A percentile compares a stretch with the other conserved stretches of the same genome.
Evolutionary conservation across 2,888 invertebrate species (phyloP).

Genomic region (Sminthurides aquaticus): DNA sequence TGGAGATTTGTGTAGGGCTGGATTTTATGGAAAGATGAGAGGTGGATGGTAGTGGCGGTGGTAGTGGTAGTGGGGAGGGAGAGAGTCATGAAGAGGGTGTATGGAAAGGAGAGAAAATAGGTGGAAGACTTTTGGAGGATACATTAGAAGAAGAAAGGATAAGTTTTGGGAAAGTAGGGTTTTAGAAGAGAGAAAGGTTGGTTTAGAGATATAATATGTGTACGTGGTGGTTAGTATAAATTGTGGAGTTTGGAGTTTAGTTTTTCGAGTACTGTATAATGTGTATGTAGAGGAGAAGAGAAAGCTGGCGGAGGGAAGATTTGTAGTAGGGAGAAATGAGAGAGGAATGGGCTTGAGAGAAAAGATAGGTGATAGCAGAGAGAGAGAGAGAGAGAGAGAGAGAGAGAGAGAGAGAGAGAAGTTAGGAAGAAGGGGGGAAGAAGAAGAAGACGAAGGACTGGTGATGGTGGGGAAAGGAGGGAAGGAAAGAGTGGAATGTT

Average conservation of each 20-base stretch:
- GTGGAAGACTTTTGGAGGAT: not conserved
- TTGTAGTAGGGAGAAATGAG: too few species aligned
- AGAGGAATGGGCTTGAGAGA: too few species aligned
- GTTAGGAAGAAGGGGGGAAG: not conserved
- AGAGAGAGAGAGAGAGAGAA: not conserved
- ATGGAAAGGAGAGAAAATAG: not conserved
- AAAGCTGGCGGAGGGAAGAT: too few species aligned
- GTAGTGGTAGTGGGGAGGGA: not conserved
- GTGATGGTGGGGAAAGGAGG: not conserved
- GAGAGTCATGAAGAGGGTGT: not conserved
- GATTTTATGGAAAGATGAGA: not conserved
- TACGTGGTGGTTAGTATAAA: too few species aligned
- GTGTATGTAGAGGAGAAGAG: too few species aligned
- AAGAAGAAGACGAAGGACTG: not conserved
- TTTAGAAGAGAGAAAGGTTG: slow-evolving; percentile 6
- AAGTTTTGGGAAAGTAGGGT: not conserved
- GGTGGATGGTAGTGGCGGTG: too few species aligned
- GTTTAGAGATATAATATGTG: too few species aligned
- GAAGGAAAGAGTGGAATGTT: slow-evolving; percentile 17
- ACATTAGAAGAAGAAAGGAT: not conserved
- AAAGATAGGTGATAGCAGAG: not conserved
- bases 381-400: not conserved
- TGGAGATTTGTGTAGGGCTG: not conserved
- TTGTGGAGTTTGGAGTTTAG: too few species aligned
- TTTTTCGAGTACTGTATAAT: too few species aligned